These are phyloP conservation scores for Thryonomys swinderianus DNA, from an alignment of 2,113 vertebrate genomes.

Conservation along the genomic window DNA sequence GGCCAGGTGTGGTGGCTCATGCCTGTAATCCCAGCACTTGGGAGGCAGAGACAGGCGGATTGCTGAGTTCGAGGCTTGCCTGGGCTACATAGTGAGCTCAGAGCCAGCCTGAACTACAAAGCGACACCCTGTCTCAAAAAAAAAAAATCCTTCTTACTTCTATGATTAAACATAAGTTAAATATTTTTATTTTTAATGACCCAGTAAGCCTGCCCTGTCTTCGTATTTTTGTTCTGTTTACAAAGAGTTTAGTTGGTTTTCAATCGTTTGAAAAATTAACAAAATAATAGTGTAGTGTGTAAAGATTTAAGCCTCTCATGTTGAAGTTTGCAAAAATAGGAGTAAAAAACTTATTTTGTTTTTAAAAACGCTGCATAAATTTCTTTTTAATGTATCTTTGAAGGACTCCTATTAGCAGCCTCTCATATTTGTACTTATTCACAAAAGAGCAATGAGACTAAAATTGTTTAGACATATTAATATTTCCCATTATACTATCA, in stretches of 20 bases:
- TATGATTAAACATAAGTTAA: conserved; percentile 46
- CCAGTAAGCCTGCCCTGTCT: neutral
- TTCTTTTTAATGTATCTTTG: neutral
- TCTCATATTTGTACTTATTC: conserved; percentile 33
- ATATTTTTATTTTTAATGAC: neutral
- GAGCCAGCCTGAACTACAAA: too few species aligned
- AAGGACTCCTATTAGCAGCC: neutral
- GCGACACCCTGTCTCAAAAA: too few species aligned
- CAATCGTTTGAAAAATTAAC: conserved; percentile 42
- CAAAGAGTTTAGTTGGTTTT: conserved; percentile 49
- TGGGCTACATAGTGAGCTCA: too few species aligned
- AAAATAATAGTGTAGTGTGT: conserved; percentile 6
- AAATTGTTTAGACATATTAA: neutral
- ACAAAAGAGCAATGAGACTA: conserved; percentile 24
- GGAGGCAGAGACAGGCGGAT: too few species aligned
- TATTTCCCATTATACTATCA: neutral
- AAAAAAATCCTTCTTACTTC: conserved; percentile 1
- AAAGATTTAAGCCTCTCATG: conserved; percentile 21
- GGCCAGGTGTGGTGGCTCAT: too few species aligned
- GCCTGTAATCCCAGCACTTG: too few species aligned
- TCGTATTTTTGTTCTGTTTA: neutral
- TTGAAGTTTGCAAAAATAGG: neutral
- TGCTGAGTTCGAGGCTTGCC: too few species aligned
- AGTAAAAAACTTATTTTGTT: neutral
- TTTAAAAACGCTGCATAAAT: neutral